Base-by-base conservation (phyloP, 2,888 invertebrate species). In the Alsophila aescularia region DNA sequence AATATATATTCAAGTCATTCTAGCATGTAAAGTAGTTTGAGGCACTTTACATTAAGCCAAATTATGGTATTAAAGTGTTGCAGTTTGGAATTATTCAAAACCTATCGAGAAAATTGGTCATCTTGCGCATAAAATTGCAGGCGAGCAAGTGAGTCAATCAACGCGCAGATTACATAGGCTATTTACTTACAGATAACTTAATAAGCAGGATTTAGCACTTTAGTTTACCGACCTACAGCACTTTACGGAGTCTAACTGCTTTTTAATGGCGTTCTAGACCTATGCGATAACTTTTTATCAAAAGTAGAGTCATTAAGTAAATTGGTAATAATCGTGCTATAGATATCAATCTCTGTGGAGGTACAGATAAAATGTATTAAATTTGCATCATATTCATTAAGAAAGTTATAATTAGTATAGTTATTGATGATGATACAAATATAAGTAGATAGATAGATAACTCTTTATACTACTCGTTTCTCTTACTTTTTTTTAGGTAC, bases 171-270 rank as follows among this genome's bases (percentile, higher is more conserved):
- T 70, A 75, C 27, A 70, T 72, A 51, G 62, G 70, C 63, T 73
- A 77, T 80, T 79, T 79, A 74, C 73, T 73, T 75, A 73, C 67
- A 75, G 73, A 78, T 79, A 77, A 73, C 79, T 81, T 79, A 80
- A 80, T 81, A 77, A 74, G 72, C 70, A 62, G 71, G 67, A 77
- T 76, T 81, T 81, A 76, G 73, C 75, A 71, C 75, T 75, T 72
- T 60, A 52, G 64, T 69, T 72, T 62, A 61, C 66, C 53, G 62
- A 52, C 60, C 65, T 45, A 64, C 62, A 52, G 62, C 59, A 58
- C 67, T 83, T 85, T 80, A 83, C 67, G 76, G 75, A 60, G 75
- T 62, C 72, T 81, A 76, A 82, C 64, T 60, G 61, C 54, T 42
- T 53, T 67, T 75, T 77, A 77, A 77, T 77, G 64, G 72, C 76